Evolutionary conservation across 2,113 vertebrate species (phyloP).

Genomic region (Laticauda laticaudata): DNA sequence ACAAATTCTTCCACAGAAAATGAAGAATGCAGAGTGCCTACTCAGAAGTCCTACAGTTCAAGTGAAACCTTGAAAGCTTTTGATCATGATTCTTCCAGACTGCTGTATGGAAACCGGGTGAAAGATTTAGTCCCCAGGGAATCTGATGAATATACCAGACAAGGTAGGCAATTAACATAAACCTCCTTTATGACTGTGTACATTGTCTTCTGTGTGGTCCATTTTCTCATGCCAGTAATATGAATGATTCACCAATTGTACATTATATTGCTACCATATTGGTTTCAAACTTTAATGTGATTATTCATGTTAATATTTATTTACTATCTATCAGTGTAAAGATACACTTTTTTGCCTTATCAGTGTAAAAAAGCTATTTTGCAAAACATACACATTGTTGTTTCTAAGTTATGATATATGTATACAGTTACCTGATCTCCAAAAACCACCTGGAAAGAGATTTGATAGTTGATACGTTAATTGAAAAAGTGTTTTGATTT

Average conservation of each 20-base stretch:
- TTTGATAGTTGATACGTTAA: constrained; percentile 2
- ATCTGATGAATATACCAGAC: constrained; percentile 83
- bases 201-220: not conserved
- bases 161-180: constrained; percentile 77
- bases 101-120: constrained; percentile 89
- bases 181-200: not conserved
- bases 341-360: too few relatives aligned
- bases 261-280: not conserved
- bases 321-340: not conserved
- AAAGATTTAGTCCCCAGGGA: constrained; percentile 93
- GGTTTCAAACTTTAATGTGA: not conserved
- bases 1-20: constrained; percentile 84
- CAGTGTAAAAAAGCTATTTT: constrained; percentile 9
- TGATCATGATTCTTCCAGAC: constrained; percentile 90
- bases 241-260: not conserved
- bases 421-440: not conserved
- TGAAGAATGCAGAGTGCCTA: constrained; percentile 90
- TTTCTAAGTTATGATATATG: not conserved
- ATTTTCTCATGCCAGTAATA: not conserved
- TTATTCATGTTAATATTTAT: not conserved
- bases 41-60: constrained; percentile 97
- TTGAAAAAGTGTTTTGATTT: constrained; percentile 7
- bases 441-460: not conserved
- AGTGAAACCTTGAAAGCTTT: constrained; percentile 96
- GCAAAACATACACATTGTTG: not conserved